Evolutionary conservation across 2,797 vertebrate genomes (phyloP).

Genomic region (Phalanger gymnotis): DNA sequence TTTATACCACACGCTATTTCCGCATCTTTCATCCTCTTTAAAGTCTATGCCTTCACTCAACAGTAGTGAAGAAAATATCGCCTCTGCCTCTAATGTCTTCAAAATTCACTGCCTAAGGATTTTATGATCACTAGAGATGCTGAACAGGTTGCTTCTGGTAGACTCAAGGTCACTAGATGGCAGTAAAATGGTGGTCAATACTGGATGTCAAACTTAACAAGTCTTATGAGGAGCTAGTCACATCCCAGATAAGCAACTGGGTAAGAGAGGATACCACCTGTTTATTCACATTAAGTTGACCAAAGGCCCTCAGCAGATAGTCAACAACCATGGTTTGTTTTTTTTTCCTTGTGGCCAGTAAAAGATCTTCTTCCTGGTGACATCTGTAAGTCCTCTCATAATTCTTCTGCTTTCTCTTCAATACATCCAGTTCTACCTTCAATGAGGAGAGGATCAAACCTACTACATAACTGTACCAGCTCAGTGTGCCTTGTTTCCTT

Average conservation of each 20-base stretch:
- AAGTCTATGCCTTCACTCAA: not conserved
- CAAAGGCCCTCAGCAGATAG: not conserved
- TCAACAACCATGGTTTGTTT: not conserved
- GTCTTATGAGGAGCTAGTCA: not conserved
- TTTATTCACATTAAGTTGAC: not conserved
- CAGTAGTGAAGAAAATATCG: not conserved
- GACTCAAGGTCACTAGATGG: not conserved
- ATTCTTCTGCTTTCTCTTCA: not conserved
- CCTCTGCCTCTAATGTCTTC: not conserved
- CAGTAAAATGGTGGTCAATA: not conserved
- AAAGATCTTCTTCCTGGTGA: not conserved
- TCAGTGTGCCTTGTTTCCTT: not conserved
- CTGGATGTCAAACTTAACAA: not conserved
- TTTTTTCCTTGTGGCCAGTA: not conserved
- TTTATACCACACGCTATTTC: not conserved
- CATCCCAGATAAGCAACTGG: not conserved
- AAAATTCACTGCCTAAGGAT: not conserved
- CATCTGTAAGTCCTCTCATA: not conserved
- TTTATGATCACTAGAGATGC: not conserved
- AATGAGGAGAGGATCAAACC: not conserved
- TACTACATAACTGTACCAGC: not conserved
- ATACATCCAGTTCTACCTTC: not conserved
- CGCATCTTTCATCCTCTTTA: not conserved
- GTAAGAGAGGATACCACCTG: not conserved
- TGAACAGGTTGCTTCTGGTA: not conserved